Percentiles rank a stretch among this genome's conserved stretches.
Conservation (phyloP, 2,888 invertebrate species). For the Drosophila mercatorum region DNA sequence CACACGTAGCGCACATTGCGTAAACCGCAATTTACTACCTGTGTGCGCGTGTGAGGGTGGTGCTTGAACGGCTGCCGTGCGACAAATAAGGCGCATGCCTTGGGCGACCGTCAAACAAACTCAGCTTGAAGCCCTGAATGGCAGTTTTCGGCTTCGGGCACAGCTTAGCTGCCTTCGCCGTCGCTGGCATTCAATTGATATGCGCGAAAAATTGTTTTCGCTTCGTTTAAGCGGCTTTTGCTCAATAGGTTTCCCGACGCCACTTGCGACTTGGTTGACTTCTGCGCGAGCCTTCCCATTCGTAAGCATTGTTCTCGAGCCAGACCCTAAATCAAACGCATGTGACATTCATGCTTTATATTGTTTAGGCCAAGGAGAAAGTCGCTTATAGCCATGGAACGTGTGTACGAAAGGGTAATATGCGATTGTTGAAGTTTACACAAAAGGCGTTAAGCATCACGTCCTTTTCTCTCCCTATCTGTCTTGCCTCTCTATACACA, state of each 20-base stretch:
- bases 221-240: slow-evolving; percentile 52
- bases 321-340: slow-evolving; percentile 2
- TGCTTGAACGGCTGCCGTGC: slow-evolving; percentile 24
- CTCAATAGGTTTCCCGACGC: slow-evolving; percentile 34
- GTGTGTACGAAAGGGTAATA: neutral
- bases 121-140: slow-evolving; percentile 2
- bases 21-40: slow-evolving; percentile 59
- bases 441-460: neutral
- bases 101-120: slow-evolving; percentile 4
- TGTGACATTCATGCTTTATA: slow-evolving; percentile 17
- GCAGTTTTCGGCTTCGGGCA: slow-evolving; percentile 11
- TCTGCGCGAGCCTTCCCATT: neutral
- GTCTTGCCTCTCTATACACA: neutral
- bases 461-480: neutral
- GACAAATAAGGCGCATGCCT: slow-evolving; percentile 59
- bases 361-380: neutral
- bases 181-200: slow-evolving; percentile 61
- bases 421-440: neutral
- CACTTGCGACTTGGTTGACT: slow-evolving; percentile 34
- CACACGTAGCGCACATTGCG: slow-evolving; percentile 51
- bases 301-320: neutral
- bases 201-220: slow-evolving; percentile 60
- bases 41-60: slow-evolving; percentile 5
- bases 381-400: neutral
- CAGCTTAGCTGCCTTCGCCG: slow-evolving; percentile 6